Conservation (phyloP, 2,797 vertebrate genomes). For the Meda fulgida region DNA sequence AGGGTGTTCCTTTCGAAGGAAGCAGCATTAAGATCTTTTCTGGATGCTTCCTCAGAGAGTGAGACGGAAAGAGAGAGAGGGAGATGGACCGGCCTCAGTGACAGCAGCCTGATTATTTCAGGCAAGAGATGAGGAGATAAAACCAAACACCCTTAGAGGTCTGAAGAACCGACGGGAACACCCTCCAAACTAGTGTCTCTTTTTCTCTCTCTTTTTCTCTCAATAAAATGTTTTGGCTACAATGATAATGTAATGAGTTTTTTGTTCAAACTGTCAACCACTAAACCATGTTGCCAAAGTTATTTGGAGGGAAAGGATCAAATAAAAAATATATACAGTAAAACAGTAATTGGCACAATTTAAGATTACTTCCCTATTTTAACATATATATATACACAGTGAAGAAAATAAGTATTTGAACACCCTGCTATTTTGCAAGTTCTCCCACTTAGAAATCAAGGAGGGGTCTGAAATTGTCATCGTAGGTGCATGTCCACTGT, state of each 20-base stretch:
- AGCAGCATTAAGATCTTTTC: conserved; percentile 79
- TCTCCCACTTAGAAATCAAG: no score
- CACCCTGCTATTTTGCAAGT: no score
- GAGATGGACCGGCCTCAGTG: conserved; percentile 67
- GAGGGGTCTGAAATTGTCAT: no score
- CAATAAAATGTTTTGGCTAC: conserved; percentile 80
- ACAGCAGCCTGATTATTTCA: conserved; percentile 31
- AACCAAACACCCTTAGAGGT: conserved; percentile 16
- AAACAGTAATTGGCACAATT: neutral
- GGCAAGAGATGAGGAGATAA: conserved; percentile 36
- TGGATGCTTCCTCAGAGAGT: conserved; percentile 58
- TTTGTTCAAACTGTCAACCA: neutral
- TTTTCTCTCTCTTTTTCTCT: conserved; percentile 62
- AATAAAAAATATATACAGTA: neutral
- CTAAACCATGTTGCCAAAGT: neutral
- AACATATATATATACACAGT: no score
- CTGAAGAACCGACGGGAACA: conserved; percentile 56
- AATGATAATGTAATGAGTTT: conserved; percentile 32
- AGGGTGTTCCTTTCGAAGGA: conserved; percentile 85
- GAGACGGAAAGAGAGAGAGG: conserved; percentile 62
- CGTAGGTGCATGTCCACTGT: no score
- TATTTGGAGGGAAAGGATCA: neutral
- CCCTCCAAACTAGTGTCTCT: conserved; percentile 76
- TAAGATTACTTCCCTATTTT: no score
- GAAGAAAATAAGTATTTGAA: no score